These are phyloP conservation scores for Drosophila cardini DNA, from an alignment of 1,140 invertebrate species.

Conservation along the genomic window DNA sequence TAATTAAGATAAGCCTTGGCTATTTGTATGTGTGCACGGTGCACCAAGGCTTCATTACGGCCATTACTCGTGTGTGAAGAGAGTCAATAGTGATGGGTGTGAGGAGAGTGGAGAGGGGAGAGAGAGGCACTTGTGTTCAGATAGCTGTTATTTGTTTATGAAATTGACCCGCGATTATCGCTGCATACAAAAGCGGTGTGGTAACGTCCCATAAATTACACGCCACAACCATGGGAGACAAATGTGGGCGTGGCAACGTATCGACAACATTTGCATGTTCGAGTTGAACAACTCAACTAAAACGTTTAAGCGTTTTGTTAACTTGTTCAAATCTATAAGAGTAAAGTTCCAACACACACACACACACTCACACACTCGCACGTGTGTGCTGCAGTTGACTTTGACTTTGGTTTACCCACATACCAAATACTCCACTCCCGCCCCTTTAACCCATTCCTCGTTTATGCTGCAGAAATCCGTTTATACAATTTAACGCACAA, in stretches of 20 bases:
- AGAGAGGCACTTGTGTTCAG: slow-evolving; percentile 52
- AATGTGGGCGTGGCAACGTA: slow-evolving; percentile 12
- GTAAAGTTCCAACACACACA: neutral
- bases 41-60: slow-evolving; percentile 66
- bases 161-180: slow-evolving; percentile 78
- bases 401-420: slow-evolving; percentile 50
- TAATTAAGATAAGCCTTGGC: slow-evolving; percentile 73
- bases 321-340: slow-evolving; percentile 54
- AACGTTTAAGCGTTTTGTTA: slow-evolving; percentile 72
- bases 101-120: neutral
- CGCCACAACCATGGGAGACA: slow-evolving; percentile 20
- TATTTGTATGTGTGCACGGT: slow-evolving; percentile 37
- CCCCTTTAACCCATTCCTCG: neutral
- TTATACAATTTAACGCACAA: slow-evolving; percentile 70
- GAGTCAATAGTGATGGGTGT: neutral
- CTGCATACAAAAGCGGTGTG: slow-evolving; percentile 58
- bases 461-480: slow-evolving; percentile 63
- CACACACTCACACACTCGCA: slow-evolving; percentile 8
- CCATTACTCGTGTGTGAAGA: slow-evolving; percentile 26
- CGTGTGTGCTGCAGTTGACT: slow-evolving; percentile 30
- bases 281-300: slow-evolving; percentile 40
- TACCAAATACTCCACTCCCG: neutral
- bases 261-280: slow-evolving; percentile 13
- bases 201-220: slow-evolving; percentile 67
- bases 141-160: slow-evolving; percentile 79